Evolutionary conservation across 2,888 invertebrate species (phyloP).

Genomic region (Oeneis ivallda): DNA sequence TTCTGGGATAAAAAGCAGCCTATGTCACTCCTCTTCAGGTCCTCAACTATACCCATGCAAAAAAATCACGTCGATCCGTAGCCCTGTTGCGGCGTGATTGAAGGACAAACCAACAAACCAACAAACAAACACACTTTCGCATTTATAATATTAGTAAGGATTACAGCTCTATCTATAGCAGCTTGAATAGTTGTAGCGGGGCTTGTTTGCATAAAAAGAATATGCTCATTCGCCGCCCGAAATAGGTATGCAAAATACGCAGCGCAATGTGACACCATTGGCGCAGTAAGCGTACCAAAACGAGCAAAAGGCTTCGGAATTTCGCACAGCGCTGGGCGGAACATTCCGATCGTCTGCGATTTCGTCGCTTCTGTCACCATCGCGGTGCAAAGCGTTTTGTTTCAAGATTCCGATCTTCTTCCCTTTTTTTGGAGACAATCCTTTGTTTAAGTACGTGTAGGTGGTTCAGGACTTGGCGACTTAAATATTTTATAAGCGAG

Average conservation of each 20-base stretch:
- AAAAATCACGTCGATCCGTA: no score
- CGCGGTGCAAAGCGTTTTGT: conserved; percentile 14
- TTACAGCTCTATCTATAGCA: no score
- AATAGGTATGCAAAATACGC: conserved; percentile 19
- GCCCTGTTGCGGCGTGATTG: no score
- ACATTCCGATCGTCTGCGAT: conserved; percentile 20
- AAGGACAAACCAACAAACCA: no score
- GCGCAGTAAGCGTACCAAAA: conserved; percentile 16
- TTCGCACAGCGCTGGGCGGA: conserved; percentile 20
- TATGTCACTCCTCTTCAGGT: no score
- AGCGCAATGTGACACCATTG: conserved; percentile 23
- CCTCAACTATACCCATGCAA: no score
- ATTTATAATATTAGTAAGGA: no score
- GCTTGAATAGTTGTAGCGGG: not conserved
- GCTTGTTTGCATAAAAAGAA: not conserved
- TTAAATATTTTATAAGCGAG: not conserved
- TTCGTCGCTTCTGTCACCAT: conserved; percentile 23
- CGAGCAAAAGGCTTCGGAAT: conserved; percentile 17
- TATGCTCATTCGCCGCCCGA: conserved; percentile 7
- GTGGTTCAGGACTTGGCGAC: not conserved
- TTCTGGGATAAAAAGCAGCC: no score
- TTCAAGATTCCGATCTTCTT: conserved; percentile 10
- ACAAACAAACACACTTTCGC: no score
- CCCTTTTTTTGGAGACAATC: conserved; percentile 2
- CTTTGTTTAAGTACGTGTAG: not conserved